Evolutionary conservation across 2,113 vertebrate species (phyloP), one percentile per base, ranked within the genome.

Genomic region (Sminthopsis crassicaudata): DNA sequence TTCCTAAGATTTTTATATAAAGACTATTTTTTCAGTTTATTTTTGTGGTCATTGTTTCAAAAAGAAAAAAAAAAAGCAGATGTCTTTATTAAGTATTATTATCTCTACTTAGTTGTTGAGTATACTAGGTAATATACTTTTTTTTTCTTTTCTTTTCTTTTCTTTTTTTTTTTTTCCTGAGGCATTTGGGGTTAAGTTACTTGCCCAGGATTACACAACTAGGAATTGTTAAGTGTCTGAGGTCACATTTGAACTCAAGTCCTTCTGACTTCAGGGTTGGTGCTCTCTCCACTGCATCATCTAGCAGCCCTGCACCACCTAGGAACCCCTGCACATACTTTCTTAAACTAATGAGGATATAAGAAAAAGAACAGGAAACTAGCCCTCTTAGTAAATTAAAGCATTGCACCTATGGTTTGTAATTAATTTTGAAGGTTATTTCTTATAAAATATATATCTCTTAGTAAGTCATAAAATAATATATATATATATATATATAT

Each of bases 31-130:
- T n/a, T 89, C 25, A 91, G 91, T 27, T 95, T 91, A 30, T 93
- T 94, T 95, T 84, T 54, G 48, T 91, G 23, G 54, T 90, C 89
- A 67, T 42, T 92, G 91, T 55, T 55, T 55, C 24, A 55, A 55
- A 55, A 55, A 55, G 50, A 50, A 50, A 26, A 8, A 94, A 53
- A 96, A 91, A 92, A 91, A 90, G 84, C 12, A 11, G 10, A 90
- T n/a, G 76, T 48, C 54, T 89, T 92, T 46, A 19, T n/a, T 51
- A 90, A 91, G 30, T 92, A 94, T 94, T 90, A 92, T 27, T 4
- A 1, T 84, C 57, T 95, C 53, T 46, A 5, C 26, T 90, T 76
- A 84, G 60, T 94, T 90, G 90, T 51, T 67, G 1, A 50, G 23
- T 36, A n/a, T 30, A 24, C 92, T 90, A 55, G 6, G 24, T 19